phyloP scores from a whole-genome alignment of 2,888 invertebrate genomes.

The Heliconius charithonia region DNA sequence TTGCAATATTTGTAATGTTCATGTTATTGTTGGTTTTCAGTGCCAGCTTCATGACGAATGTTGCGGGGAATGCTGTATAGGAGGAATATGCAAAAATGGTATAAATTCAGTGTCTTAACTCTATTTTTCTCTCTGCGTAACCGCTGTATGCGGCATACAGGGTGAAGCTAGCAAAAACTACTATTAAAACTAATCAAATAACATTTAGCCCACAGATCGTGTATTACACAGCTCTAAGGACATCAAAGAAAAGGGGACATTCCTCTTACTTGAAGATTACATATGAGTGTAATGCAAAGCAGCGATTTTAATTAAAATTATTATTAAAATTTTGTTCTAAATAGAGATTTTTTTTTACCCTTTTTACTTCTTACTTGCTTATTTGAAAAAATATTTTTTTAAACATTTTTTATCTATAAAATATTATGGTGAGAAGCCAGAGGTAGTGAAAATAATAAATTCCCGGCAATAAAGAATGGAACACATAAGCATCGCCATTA shows the following conservation, averaged over 20 bases:
- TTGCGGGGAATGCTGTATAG: constrained; percentile 9
- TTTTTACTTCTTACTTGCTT: neutral
- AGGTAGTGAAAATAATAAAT: too few relatives aligned
- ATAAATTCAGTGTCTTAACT: too few relatives aligned
- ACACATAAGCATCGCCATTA: too few relatives aligned
- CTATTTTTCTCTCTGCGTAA: too few relatives aligned
- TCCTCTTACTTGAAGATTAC: neutral
- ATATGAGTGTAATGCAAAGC: neutral
- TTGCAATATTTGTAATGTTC: neutral
- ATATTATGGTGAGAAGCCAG: too few relatives aligned
- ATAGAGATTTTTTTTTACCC: neutral
- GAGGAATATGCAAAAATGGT: constrained; percentile 1
- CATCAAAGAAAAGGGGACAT: neutral
- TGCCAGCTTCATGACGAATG: constrained; percentile 5
- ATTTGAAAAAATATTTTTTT: neutral
- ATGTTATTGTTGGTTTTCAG: neutral
- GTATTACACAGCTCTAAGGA: constrained; percentile 2
- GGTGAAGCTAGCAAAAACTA: too few relatives aligned
- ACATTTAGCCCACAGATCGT: constrained; percentile 12
- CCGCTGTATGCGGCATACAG: too few relatives aligned
- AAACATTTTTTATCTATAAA: too few relatives aligned
- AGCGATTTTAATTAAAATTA: neutral
- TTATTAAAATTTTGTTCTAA: neutral
- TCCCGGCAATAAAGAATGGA: too few relatives aligned
- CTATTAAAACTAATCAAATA: neutral